Evolutionary conservation across 2,113 vertebrate genomes (phyloP).

Genomic region (Protomyctophum bolini): DNA sequence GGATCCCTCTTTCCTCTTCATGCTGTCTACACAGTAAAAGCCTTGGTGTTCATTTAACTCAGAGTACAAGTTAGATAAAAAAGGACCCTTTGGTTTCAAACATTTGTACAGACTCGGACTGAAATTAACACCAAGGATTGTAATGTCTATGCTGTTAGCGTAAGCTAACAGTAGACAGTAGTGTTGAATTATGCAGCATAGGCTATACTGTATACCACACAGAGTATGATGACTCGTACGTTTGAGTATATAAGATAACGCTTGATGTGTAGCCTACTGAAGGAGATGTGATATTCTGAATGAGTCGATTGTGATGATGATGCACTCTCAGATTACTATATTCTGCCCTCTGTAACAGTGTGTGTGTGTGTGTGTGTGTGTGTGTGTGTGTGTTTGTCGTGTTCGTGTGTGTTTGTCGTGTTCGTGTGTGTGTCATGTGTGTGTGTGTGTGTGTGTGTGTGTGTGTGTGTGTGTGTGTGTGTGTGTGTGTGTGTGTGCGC

Average conservation of each 20-base stretch:
- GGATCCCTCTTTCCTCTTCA: no score
- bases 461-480: not conserved
- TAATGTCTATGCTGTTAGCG: no score
- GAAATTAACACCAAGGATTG: no score
- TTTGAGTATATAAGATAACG: slow-evolving; percentile 6
- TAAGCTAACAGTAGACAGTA: no score
- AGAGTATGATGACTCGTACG: slow-evolving; percentile 4
- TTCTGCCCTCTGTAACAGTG: slow-evolving; percentile 25
- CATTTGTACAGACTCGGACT: no score
- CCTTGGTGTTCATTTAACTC: no score
- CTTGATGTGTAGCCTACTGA: not conserved
- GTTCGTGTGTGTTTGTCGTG: slow-evolving; percentile 12
- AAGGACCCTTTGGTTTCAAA: no score
- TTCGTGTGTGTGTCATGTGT: slow-evolving; percentile 32
- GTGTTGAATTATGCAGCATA: no score
- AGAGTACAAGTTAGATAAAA: no score
- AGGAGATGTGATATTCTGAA: slow-evolving; percentile 14
- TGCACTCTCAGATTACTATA: slow-evolving; percentile 37
- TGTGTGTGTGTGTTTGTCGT: slow-evolving; percentile 23
- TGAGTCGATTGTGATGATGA: slow-evolving; percentile 17
- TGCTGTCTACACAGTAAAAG: no score
- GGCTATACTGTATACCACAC: not conserved
- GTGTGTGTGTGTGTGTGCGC: not conserved
- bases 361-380: slow-evolving; percentile 21
- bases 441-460: slow-evolving; percentile 13